Evolutionary conservation across 2,888 invertebrate genomes (phyloP).

Genomic region (Stenichneumon culpator): DNA sequence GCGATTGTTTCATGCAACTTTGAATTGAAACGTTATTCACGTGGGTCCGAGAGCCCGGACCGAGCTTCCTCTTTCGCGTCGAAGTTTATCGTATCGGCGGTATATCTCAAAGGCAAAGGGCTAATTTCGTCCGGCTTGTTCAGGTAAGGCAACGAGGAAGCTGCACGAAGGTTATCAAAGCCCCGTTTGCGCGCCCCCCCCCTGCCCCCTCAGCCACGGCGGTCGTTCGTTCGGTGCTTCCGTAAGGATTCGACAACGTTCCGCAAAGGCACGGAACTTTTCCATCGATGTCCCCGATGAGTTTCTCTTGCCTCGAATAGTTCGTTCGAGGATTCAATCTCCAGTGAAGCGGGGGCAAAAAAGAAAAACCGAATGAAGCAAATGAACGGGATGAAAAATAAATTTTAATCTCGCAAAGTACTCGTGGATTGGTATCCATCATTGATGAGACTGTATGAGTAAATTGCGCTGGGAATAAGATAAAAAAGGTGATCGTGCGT

Average conservation of each 20-base stretch:
- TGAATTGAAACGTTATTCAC: conserved; percentile 48
- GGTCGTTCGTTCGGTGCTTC: not conserved
- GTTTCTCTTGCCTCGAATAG: not conserved
- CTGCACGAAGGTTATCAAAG: conserved; percentile 1
- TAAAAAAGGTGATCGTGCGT: not conserved
- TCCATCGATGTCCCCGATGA: conserved; percentile 2
- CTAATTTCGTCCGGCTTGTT: conserved; percentile 55
- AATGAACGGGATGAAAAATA: conserved; percentile 42
- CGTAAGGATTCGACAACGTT: conserved; percentile 1
- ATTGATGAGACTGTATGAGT: conserved; percentile 33
- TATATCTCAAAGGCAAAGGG: conserved; percentile 55
- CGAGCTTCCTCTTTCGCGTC: conserved; percentile 46
- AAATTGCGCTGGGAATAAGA: conserved; percentile 23
- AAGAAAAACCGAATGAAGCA: conserved; percentile 20
- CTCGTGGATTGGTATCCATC: conserved; percentile 1
- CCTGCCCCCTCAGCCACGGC: too few relatives aligned
- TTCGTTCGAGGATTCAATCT: conserved; percentile 30
- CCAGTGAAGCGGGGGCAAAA: conserved; percentile 19
- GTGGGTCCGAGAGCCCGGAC: conserved; percentile 37
- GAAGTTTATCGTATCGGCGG: conserved; percentile 51
- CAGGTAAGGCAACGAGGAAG: conserved; percentile 32
- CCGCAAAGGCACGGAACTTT: conserved; percentile 2
- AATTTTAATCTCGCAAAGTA: conserved; percentile 49
- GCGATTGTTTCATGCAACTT: conserved; percentile 55
- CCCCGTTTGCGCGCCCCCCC: not conserved